These are phyloP conservation scores for Agonopterix alstromeriana DNA, from an alignment of 2,888 invertebrate species.

Conservation along the genomic window DNA sequence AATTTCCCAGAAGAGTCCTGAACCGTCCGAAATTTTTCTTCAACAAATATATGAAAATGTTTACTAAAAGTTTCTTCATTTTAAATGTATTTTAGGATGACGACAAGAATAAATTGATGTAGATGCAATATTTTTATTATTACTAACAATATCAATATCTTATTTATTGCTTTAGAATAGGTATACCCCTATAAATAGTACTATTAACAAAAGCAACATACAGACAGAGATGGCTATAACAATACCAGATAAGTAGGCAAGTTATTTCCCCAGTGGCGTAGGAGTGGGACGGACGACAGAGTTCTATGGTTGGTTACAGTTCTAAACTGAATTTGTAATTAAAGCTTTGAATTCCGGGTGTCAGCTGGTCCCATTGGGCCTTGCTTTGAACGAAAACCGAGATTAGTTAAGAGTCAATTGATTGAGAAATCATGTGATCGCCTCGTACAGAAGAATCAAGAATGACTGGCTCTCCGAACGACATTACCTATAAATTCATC, in stretches of 20 bases:
- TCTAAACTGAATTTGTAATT: constrained; percentile 36
- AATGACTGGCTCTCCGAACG: too few relatives aligned
- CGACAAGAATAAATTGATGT: too few relatives aligned
- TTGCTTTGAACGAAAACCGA: too few relatives aligned
- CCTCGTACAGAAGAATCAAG: too few relatives aligned
- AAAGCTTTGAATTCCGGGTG: constrained; percentile 20
- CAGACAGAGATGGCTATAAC: constrained; percentile 3
- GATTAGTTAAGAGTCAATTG: too few relatives aligned
- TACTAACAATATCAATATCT: too few relatives aligned
- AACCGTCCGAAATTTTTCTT: constrained; percentile 30
- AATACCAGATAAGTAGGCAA: constrained; percentile 28
- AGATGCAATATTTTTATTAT: too few relatives aligned
- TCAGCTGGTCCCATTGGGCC: too few relatives aligned
- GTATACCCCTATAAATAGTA: neutral
- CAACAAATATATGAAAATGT: constrained; percentile 30
- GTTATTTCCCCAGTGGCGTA: constrained; percentile 42
- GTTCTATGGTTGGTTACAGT: constrained; percentile 22
- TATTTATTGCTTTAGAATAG: too few relatives aligned
- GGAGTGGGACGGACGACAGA: constrained; percentile 23
- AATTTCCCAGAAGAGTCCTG: constrained; percentile 39
- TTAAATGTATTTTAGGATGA: constrained; percentile 7
- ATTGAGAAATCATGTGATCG: too few relatives aligned
- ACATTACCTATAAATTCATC: too few relatives aligned
- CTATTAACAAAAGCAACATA: constrained; percentile 4
- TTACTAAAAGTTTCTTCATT: constrained; percentile 43